phyloP scores from a whole-genome alignment of 2,797 vertebrate genomes.

The Chelon auratus region DNA sequence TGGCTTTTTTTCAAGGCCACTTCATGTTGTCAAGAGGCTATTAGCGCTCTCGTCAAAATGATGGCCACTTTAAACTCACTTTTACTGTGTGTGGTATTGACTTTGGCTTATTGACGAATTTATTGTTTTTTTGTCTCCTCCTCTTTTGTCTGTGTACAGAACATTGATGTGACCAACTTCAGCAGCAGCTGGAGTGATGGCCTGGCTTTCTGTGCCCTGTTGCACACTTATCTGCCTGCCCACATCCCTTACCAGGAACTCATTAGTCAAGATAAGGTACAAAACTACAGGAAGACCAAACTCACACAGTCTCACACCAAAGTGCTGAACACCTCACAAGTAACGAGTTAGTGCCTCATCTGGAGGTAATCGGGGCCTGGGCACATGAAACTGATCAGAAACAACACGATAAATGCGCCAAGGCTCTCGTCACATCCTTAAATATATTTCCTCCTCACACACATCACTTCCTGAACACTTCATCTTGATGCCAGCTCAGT shows the following conservation, averaged over 20 bases:
- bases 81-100: slow-evolving; percentile 24
- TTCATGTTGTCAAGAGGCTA: slow-evolving; percentile 24
- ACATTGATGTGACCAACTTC: slow-evolving; percentile 94
- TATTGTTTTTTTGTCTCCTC: not conserved
- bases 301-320: slow-evolving; percentile 1
- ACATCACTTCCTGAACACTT: not conserved
- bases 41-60: slow-evolving; percentile 12
- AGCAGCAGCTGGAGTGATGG: slow-evolving; percentile 96
- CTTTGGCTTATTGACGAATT: slow-evolving; percentile 16
- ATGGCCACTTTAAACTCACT: slow-evolving; percentile 36
- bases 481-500: not conserved
- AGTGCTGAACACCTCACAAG: not conserved
- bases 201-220: slow-evolving; percentile 91
- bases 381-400: slow-evolving; percentile 18
- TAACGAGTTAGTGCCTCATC: slow-evolving; percentile 9
- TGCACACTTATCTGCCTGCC: slow-evolving; percentile 92
- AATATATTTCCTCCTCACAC: not conserved
- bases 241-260: slow-evolving; percentile 95
- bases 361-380: slow-evolving; percentile 8
- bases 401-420: not conserved
- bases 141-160: slow-evolving; percentile 57
- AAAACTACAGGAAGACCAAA: slow-evolving; percentile 31
- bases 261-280: slow-evolving; percentile 93
- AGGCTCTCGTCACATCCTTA: not conserved
- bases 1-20: slow-evolving; percentile 31